A percentile compares a stretch with the other conserved stretches of the same genome.
Conservation (phyloP, 2,113 vertebrate genomes). For the Tachysurus vachellii region DNA sequence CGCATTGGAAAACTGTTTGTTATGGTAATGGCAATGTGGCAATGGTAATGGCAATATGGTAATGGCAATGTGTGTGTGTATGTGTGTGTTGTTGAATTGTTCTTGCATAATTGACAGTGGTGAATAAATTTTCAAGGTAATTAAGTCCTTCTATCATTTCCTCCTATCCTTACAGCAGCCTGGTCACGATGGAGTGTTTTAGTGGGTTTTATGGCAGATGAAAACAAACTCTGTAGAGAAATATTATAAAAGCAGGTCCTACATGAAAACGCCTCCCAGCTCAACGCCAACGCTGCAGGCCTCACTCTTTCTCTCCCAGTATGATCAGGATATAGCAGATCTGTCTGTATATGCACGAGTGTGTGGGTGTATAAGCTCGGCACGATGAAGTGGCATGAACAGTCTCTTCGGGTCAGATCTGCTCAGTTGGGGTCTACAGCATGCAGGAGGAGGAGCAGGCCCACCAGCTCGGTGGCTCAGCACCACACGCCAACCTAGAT, state of each 20-base stretch:
- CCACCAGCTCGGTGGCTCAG: constrained; percentile 40
- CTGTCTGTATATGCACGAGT: constrained; percentile 30
- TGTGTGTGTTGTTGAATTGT: constrained; percentile 59
- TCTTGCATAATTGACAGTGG: constrained; percentile 64
- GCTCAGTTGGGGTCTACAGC: constrained; percentile 37
- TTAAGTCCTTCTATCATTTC: constrained; percentile 64
- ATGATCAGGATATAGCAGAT: constrained; percentile 55
- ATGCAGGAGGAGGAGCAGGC: constrained; percentile 42
- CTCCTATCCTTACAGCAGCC: constrained; percentile 24
- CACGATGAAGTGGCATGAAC: constrained; percentile 42
- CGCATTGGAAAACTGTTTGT: neutral
- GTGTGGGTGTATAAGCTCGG: constrained; percentile 48
- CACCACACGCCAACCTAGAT: constrained; percentile 36
- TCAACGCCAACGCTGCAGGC: constrained; percentile 65
- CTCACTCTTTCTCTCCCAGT: constrained; percentile 43
- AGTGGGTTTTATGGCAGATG: constrained; percentile 42
- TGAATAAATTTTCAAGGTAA: constrained; percentile 75
- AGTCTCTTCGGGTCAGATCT: constrained; percentile 44
- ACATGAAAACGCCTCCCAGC: constrained; percentile 50
- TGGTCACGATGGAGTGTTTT: constrained; percentile 53
- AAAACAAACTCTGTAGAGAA: constrained; percentile 51
- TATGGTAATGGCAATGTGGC: neutral
- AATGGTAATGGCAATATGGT: too few relatives aligned
- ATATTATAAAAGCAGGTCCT: constrained; percentile 55
- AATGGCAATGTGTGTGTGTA: constrained; percentile 30